Percentiles rank a stretch among this genome's conserved stretches.
Evolutionary conservation across 1,140 invertebrate species (phyloP).

Genomic region (Pararge aegeria): DNA sequence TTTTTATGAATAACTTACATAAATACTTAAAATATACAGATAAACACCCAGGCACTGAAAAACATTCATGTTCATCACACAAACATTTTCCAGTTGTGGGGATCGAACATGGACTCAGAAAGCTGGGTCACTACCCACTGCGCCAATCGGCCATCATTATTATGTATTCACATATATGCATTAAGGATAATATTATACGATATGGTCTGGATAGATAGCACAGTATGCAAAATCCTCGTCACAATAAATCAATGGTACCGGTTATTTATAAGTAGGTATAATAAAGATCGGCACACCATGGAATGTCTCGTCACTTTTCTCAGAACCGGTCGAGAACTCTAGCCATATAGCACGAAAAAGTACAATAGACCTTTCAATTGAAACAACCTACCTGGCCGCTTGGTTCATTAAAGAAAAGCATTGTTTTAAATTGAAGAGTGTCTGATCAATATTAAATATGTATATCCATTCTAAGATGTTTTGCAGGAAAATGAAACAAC

Average conservation of each 20-base stretch:
- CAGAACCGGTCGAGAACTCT: conserved; percentile 55
- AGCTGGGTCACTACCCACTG: no score
- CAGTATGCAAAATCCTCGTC: not conserved
- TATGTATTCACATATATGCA: no score
- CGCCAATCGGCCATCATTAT: no score
- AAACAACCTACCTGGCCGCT: conserved; percentile 36
- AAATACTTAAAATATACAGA: no score
- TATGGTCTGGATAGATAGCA: not conserved
- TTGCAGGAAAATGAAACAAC: no score
- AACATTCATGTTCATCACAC: no score
- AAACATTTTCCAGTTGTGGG: no score
- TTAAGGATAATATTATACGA: no score
- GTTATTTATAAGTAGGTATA: not conserved
- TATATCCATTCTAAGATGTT: not conserved
- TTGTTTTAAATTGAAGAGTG: conserved; percentile 1
- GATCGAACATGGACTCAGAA: no score
- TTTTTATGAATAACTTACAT: no score
- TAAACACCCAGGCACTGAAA: no score
- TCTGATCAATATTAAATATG: not conserved
- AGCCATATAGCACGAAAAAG: conserved; percentile 39
- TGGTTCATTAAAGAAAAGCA: conserved; percentile 5
- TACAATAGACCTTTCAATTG: conserved; percentile 53
- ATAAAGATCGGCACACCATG: conserved; percentile 18
- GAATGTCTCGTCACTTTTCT: conserved; percentile 56
- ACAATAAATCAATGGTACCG: conserved; percentile 5